Conservation (phyloP, 2,113 vertebrate species). For the Seriola quinqueradiata region DNA sequence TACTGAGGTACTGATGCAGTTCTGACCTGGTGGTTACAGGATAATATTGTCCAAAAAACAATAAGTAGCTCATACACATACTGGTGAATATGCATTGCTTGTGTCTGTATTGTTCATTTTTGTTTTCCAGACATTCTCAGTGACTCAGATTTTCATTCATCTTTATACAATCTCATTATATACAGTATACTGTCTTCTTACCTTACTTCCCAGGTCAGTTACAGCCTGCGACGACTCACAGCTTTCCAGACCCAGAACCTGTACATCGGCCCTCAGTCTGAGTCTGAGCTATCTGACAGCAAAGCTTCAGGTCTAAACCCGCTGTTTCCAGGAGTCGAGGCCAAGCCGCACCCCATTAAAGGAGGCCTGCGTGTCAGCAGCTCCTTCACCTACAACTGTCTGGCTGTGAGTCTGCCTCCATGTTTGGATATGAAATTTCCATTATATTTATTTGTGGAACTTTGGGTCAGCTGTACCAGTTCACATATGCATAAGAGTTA, state of each 20-base stretch:
- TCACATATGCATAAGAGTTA: background rate
- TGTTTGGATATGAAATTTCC: too few relatives aligned
- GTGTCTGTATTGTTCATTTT: background rate
- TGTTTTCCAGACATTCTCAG: background rate
- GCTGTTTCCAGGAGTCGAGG: slow-evolving; percentile 83
- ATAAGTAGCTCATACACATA: background rate
- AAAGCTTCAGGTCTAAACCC: slow-evolving; percentile 69
- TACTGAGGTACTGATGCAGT: slow-evolving; percentile 79
- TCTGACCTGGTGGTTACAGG: background rate
- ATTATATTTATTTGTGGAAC: too few relatives aligned
- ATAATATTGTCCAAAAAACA: background rate
- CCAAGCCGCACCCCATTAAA: slow-evolving; percentile 87
- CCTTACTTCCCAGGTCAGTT: slow-evolving; percentile 81
- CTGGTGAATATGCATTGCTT: background rate
- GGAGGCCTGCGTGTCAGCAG: slow-evolving; percentile 87
- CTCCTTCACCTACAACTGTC: slow-evolving; percentile 94
- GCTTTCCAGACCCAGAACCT: slow-evolving; percentile 89
- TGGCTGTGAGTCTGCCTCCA: slow-evolving; percentile 84
- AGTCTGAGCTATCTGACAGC: slow-evolving; percentile 10
- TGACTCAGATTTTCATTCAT: slow-evolving; percentile 2
- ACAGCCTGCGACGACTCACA: slow-evolving; percentile 86
- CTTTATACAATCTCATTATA: background rate
- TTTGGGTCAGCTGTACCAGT: background rate
- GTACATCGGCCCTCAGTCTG: slow-evolving; percentile 88
- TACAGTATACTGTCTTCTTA: background rate